Conservation (phyloP, 1,140 invertebrate species). For the Globodera rostochiensis region DNA sequence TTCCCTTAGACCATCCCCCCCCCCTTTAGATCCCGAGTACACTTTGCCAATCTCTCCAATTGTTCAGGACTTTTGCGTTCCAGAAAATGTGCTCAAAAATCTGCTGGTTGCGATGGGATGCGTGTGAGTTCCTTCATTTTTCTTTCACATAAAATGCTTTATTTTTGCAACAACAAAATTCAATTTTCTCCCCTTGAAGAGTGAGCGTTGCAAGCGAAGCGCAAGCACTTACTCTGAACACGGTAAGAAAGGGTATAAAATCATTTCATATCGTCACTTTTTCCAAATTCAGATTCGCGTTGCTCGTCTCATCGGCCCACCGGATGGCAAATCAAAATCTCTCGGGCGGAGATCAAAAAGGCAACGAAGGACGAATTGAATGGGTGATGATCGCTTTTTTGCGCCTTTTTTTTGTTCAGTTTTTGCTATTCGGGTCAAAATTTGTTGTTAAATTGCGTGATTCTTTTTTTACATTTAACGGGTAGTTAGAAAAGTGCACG, state of each 20-base stretch:
- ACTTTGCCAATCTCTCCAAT: conserved; percentile 19
- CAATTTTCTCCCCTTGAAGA: conserved; percentile 1
- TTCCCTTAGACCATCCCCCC: background rate
- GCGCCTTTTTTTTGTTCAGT: too few relatives aligned
- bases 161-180: background rate
- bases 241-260: background rate
- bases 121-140: conserved; percentile 1
- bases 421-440: too few relatives aligned
- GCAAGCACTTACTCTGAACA: conserved; percentile 22
- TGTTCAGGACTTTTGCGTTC: conserved; percentile 16
- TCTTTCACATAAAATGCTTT: background rate
- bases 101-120: conserved; percentile 13
- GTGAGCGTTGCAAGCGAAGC: conserved; percentile 17
- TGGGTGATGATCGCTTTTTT: background rate
- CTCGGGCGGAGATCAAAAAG: background rate
- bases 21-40: conserved; percentile 13
- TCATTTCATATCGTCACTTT: background rate
- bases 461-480: too few relatives aligned
- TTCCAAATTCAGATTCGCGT: background rate
- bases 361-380: background rate
- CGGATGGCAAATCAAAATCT: background rate
- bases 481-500: too few relatives aligned
- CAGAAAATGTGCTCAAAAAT: conserved; percentile 23
- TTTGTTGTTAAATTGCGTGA: too few relatives aligned
- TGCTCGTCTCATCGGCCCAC: background rate